A percentile compares a stretch with the other conserved stretches of the same genome.
These are phyloP conservation scores for Aelia acuminata DNA, from an alignment of 2,888 invertebrate species.

Conservation along the genomic window DNA sequence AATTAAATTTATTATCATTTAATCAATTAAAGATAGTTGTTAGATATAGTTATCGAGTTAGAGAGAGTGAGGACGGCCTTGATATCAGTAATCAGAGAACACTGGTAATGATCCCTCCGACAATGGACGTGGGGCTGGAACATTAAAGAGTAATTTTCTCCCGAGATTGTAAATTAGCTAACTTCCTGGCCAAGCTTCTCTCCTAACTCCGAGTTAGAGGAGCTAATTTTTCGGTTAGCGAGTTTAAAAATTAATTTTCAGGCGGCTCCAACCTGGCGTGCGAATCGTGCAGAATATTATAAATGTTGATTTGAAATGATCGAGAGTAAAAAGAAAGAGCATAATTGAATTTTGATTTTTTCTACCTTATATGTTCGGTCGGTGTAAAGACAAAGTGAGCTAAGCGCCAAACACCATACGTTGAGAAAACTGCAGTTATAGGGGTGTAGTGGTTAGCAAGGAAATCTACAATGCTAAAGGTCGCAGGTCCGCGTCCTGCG, in stretches of 20 bases:
- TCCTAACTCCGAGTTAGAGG: background rate
- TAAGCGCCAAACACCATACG: too few relatives aligned
- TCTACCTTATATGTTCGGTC: too few relatives aligned
- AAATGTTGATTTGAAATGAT: background rate
- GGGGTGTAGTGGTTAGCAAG: too few relatives aligned
- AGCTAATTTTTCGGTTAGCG: conserved; percentile 18
- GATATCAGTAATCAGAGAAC: background rate
- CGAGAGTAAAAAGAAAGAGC: background rate
- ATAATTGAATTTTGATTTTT: too few relatives aligned
- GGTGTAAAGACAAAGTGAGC: too few relatives aligned
- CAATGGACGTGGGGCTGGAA: conserved; percentile 24
- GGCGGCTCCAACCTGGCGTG: background rate
- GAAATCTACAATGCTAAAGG: too few relatives aligned
- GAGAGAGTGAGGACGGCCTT: background rate
- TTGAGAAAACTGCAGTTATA: too few relatives aligned
- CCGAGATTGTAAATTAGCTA: conserved; percentile 38
- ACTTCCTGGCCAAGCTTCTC: conserved; percentile 2
- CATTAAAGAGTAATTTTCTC: conserved; percentile 37
- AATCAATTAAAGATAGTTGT: background rate
- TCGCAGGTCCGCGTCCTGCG: too few relatives aligned
- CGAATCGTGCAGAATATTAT: background rate
- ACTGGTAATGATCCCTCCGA: conserved; percentile 4
- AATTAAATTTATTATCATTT: too few relatives aligned
- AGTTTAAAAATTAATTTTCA: background rate
- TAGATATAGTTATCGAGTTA: background rate